Evolutionary conservation across 2,888 invertebrate species (phyloP), one percentile per base, ranked within the genome.

Genomic region (Neocrepidodera transversa): DNA sequence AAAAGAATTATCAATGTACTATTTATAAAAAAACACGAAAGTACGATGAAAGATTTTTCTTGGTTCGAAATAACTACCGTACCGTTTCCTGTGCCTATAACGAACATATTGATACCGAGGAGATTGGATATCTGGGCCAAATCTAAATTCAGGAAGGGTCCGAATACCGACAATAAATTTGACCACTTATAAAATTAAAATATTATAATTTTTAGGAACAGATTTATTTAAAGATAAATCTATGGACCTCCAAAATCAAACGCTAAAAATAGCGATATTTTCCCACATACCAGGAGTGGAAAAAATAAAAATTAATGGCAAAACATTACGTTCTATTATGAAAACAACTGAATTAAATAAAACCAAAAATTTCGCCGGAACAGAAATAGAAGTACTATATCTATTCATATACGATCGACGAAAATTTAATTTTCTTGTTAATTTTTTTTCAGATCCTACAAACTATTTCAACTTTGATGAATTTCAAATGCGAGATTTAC

Each of bases 41-140:
- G 74, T 2, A 53, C 2, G 66, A 62, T 35, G 47, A 66, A 63
- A 8, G 40, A 53, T 10, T 78, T 76, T 63, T 80, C 84, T 13
- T 89, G 88, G 83, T 91, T 87, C 64, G 88, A 89, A 70, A 76
- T 93, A 0, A 84, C 86, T 1, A 91, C 91, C 0, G 86, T 92
- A 1, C 87, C 89, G 0, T 93, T 88, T 77, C 92, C 93, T 0
- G 84, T 85, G 10, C 85, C 85, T 0, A 79, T 83, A 4, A 78
- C 80, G 49, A 77, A 81, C 1, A 78, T 85, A 6, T 81, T 91
- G 14, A 80, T 87, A 1, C 84, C 88, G 0, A 82, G 84, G 65
- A 81, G 87, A 58, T 76, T 92, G 10, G 87, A 88, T 68, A 84
- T 85, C 32, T 93, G 92, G 92, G 81, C 83, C 26, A 78, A 82